Evolutionary conservation across 37 sponge, comb jelly and placozoan species (phyloP).

Genomic region (Trichoplax adhaerens): DNA sequence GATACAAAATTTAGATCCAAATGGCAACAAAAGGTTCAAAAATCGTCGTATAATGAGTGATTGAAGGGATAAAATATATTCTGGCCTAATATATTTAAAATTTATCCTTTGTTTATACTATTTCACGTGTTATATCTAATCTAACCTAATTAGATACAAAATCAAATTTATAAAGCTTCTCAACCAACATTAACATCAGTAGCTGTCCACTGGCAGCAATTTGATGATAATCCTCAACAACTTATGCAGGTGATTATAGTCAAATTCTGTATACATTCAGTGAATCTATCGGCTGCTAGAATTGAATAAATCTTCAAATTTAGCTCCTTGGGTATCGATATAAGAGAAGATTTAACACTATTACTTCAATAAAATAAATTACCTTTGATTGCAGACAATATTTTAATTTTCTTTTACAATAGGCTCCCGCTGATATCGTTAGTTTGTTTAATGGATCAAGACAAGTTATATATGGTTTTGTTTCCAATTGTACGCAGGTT

Average conservation of each 20-base stretch:
- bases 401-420: not conserved
- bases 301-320: too few species aligned
- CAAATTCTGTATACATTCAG: too few species aligned
- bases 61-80: not conserved
- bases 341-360: too few species aligned
- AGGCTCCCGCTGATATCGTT: conserved; percentile 1
- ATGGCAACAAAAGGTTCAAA: conserved; percentile 58
- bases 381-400: too few species aligned
- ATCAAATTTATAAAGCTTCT: conserved; percentile 62
- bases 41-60: not conserved
- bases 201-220: conserved; percentile 72
- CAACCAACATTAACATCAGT: conserved; percentile 80
- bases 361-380: too few species aligned
- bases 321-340: too few species aligned
- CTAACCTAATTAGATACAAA: conserved; percentile 10
- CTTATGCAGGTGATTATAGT: conserved; percentile 32
- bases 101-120: not conserved
- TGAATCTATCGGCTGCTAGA: too few species aligned
- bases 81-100: not conserved
- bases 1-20: conserved; percentile 71
- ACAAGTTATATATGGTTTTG: conserved; percentile 2
- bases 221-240: conserved; percentile 45
- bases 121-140: not conserved
- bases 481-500: not conserved
- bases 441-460: conserved; percentile 1